Evolutionary conservation across 2,113 vertebrate genomes (phyloP).

Genomic region (Bufo bufo): DNA sequence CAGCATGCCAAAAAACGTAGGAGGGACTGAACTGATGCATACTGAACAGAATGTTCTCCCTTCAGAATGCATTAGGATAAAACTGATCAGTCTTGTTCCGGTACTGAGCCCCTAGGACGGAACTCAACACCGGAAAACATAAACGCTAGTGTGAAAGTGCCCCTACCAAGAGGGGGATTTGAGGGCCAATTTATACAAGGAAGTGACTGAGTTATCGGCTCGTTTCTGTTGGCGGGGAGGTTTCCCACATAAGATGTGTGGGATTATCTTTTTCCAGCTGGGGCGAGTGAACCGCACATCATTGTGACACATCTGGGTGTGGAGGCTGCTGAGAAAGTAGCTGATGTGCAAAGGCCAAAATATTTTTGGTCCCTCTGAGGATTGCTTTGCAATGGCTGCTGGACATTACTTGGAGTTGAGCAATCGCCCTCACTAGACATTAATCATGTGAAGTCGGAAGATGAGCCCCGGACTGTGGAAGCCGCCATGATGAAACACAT

Average conservation of each 20-base stretch:
- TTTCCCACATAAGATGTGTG: neutral
- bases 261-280: neutral
- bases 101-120: no score
- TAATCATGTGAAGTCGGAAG: neutral
- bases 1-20: no score
- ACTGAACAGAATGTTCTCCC: no score
- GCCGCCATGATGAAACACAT: neutral
- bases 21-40: no score
- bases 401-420: neutral
- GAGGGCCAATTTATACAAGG: neutral
- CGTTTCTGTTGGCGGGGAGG: neutral
- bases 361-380: conserved; percentile 3
- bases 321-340: conserved; percentile 33
- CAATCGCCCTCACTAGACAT: neutral
- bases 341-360: neutral
- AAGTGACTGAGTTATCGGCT: neutral
- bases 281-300: neutral
- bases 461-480: no score
- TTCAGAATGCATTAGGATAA: no score
- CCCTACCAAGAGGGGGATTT: no score
- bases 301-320: conserved; percentile 21
- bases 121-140: no score
- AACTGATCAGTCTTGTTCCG: no score
- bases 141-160: no score
- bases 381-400: neutral